Evolutionary conservation across 1,140 invertebrate genomes (phyloP), one percentile per base, ranked within the genome.

Genomic region (Nephila pilipes): DNA sequence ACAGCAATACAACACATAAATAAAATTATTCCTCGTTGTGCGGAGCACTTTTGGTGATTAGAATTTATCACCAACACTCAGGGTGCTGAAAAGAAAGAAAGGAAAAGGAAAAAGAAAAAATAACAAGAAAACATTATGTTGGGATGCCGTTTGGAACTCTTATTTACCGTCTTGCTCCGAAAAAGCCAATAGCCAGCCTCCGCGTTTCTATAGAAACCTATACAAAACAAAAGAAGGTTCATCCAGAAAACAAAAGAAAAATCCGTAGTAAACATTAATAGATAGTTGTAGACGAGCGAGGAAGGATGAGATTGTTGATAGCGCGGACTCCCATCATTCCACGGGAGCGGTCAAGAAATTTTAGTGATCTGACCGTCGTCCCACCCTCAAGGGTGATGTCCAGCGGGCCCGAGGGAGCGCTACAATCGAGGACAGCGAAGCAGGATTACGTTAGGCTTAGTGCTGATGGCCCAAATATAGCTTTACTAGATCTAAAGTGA

Each of bases 401-500:
- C 91, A 93, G 38, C n/a, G 46, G 83, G n/a, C 91, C 91, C 91
- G 29, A 87, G 91, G 91, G 85, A 87, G 83, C 85, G 91, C 91
- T 93, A 92, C 90, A 92, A 92, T 92, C 90, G 90, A 81, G 79
- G 90, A 92, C 90, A 92, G 90, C 55, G 36, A 69, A 81, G 91
- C 85, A 36, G 91, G 91, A 93, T 93, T 93, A 93, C 91, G 54
- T 87, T 87, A 93, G 91, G 91, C 91, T 93, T 93, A 93, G 85
- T 57, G 83, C 83, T 93, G 91, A 93, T 93, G 91, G 91, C 38
- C 91, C 91, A 93, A 93, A 93, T 93, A 93, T 93, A 93, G 83
- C 91, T 87, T 93, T 93, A 93, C 91, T 87, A 87, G 85, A 93
- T 93, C 91, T 93, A 93, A 93, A 93, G 91, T 93, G 91, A 87